Percentiles rank a stretch among this genome's conserved stretches.
Conservation (phyloP, 2,113 vertebrate species). For the Electrona antarctica region DNA sequence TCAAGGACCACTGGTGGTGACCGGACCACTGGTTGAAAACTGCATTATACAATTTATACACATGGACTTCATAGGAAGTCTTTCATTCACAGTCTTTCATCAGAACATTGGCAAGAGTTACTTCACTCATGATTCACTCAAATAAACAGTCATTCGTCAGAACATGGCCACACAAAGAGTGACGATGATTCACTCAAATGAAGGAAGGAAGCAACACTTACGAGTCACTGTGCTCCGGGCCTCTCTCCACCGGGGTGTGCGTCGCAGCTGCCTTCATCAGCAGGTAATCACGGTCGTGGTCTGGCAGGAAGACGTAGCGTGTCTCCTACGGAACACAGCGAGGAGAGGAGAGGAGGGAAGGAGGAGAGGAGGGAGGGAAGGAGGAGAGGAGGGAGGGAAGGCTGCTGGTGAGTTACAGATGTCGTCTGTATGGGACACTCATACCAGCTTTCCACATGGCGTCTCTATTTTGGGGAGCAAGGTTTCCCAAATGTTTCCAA, state of each 20-base stretch:
- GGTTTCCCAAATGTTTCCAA: no score
- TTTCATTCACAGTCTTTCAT: no score
- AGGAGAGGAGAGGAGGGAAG: neutral
- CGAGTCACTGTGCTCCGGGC: constrained; percentile 61
- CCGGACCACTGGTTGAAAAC: no score
- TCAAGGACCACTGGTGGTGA: no score
- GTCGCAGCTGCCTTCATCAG: constrained; percentile 76
- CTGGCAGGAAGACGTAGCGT: constrained; percentile 79
- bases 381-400: neutral
- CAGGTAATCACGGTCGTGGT: constrained; percentile 82
- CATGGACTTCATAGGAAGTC: no score
- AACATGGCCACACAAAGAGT: neutral
- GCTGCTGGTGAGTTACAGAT: neutral
- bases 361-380: neutral
- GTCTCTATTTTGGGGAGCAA: no score
- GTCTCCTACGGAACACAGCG: constrained; percentile 73
- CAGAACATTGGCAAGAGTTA: neutral
- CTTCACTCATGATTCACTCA: no score
- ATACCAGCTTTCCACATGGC: no score
- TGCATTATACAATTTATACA: no score
- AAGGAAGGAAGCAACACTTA: constrained; percentile 22
- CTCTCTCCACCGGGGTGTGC: constrained; percentile 52
- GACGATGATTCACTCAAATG: no score
- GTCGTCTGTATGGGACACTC: no score
- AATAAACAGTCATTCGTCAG: no score